Evolutionary conservation across 1,140 invertebrate species (phyloP).

Genomic region (Stegodyphus mimosarum): DNA sequence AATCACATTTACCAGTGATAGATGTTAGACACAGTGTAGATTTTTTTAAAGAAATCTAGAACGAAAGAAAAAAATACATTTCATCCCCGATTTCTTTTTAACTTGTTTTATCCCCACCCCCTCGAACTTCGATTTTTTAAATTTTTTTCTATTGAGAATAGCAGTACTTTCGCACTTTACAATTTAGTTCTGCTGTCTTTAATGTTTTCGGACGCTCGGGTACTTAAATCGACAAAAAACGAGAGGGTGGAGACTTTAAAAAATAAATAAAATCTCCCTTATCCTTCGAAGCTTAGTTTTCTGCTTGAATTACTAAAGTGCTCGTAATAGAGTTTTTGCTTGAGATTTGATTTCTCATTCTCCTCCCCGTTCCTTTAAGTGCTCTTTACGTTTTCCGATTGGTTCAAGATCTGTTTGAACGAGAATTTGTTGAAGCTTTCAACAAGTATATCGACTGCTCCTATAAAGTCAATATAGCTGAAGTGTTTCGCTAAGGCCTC

Average conservation of each 20-base stretch:
- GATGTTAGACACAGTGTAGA: conserved; percentile 18
- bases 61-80: conserved; percentile 24
- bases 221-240: conserved; percentile 30
- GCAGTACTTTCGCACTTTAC: conserved; percentile 51
- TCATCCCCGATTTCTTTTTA: conserved; percentile 38
- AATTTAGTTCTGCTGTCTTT: conserved; percentile 30
- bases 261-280: conserved; percentile 42
- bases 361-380: neutral
- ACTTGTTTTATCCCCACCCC: conserved; percentile 42
- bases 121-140: conserved; percentile 21
- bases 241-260: neutral
- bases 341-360: conserved; percentile 35
- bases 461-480: too few species aligned
- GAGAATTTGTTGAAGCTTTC: conserved; percentile 53
- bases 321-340: conserved; percentile 54
- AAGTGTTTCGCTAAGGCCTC: too few species aligned
- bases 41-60: conserved; percentile 13
- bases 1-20: conserved; percentile 55
- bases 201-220: conserved; percentile 32
- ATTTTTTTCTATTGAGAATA: conserved; percentile 9
- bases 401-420: conserved; percentile 20
- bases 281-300: conserved; percentile 15
- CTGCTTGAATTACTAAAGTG: conserved; percentile 58
- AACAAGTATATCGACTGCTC: conserved; percentile 21
- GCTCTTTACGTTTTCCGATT: conserved; percentile 1